Evolutionary conservation across 1,140 invertebrate species (phyloP).

Genomic region (Heliothis subflexa): DNA sequence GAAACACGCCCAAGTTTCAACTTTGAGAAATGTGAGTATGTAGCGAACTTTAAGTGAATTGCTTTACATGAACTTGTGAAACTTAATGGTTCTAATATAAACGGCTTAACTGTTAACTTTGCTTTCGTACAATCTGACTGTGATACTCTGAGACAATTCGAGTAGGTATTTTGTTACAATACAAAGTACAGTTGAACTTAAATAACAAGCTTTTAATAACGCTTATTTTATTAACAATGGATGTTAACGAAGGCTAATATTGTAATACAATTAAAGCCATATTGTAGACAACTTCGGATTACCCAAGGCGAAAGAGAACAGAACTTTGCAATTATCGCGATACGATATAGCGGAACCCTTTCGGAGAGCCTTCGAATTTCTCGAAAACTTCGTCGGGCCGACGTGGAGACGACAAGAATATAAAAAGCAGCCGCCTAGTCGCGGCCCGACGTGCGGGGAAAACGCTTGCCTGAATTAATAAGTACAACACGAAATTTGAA

Average conservation of each 20-base stretch:
- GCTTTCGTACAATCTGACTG: constrained; percentile 63
- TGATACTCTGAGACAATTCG: constrained; percentile 8
- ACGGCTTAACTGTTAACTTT: constrained; percentile 70
- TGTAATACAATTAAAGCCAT: constrained; percentile 45
- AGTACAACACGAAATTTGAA: constrained; percentile 87
- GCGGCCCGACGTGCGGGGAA: constrained; percentile 70
- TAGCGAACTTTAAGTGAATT: constrained; percentile 75
- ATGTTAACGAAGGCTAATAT: constrained; percentile 29
- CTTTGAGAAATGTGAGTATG: constrained; percentile 73
- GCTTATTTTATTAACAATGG: constrained; percentile 31
- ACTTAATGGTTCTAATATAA: constrained; percentile 75
- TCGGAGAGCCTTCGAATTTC: constrained; percentile 61
- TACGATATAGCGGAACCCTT: constrained; percentile 57
- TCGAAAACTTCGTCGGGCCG: constrained; percentile 62
- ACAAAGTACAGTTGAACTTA: not conserved
- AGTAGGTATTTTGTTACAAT: constrained; percentile 6
- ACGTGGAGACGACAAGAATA: constrained; percentile 69
- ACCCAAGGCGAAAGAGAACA: constrained; percentile 48
- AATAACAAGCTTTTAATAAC: constrained; percentile 1
- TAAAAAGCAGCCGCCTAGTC: constrained; percentile 76
- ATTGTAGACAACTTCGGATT: constrained; percentile 36
- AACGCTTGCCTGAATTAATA: constrained; percentile 85
- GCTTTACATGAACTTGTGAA: constrained; percentile 70
- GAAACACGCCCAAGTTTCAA: constrained; percentile 60
- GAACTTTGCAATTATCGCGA: constrained; percentile 60